Evolutionary conservation across 2,888 invertebrate species (phyloP).

Genomic region (Melieria omissa): DNA sequence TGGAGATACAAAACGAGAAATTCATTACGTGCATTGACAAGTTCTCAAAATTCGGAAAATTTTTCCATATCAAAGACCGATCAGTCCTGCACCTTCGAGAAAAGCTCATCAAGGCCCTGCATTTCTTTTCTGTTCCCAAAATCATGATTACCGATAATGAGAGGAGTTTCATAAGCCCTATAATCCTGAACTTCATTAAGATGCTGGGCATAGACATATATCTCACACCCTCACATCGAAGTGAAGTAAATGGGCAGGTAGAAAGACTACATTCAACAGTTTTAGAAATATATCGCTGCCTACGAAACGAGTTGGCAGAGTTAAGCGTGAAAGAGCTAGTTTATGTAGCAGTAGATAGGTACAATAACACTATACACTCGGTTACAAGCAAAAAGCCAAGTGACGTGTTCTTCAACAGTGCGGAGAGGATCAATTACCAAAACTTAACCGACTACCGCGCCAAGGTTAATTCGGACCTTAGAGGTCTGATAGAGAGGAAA

Average conservation of each 20-base stretch:
- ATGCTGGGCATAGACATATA: constrained; percentile 15
- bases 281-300: constrained; percentile 22
- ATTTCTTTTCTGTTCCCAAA: constrained; percentile 18
- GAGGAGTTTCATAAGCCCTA: no score
- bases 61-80: not conserved
- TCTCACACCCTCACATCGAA: constrained; percentile 11
- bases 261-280: constrained; percentile 19
- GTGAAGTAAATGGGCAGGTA: not conserved
- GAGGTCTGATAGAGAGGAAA: no score
- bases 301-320: constrained; percentile 22
- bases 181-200: no score
- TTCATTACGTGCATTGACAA: no score
- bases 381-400: constrained; percentile 20
- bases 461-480: no score
- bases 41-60: no score
- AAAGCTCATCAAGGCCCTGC: constrained; percentile 6
- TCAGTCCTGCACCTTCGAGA: constrained; percentile 7
- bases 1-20: no score
- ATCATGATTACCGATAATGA: no score
- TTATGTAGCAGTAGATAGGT: constrained; percentile 11
- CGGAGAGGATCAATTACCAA: constrained; percentile 19
- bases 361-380: constrained; percentile 22
- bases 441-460: not conserved
- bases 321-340: constrained; percentile 14
- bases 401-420: constrained; percentile 9